These are phyloP conservation scores for Cosmia pyralina DNA, from an alignment of 2,888 invertebrate genomes.

Conservation along the genomic window DNA sequence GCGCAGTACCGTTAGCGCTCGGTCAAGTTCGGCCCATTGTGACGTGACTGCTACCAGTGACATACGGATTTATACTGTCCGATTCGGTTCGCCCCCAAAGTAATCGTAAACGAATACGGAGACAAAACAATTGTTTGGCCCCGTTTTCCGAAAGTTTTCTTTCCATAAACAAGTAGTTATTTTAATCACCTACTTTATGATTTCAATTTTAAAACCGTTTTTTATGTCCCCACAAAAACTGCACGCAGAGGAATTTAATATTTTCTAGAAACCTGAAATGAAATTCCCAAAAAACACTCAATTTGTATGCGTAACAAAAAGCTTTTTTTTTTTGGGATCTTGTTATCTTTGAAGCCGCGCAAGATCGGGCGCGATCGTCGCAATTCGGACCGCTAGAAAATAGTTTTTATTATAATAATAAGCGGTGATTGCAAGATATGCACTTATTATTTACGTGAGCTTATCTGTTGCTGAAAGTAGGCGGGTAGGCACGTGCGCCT, in stretches of 20 bases:
- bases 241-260: conserved; percentile 15
- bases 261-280: conserved; percentile 41
- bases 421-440: conserved; percentile 68
- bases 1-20: conserved; percentile 85
- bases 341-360: conserved; percentile 41
- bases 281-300: conserved; percentile 38
- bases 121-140: conserved; percentile 27
- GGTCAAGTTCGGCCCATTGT: conserved; percentile 88
- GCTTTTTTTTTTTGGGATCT: conserved; percentile 43
- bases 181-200: conserved; percentile 22
- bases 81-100: conserved; percentile 60
- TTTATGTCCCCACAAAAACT: conserved; percentile 32
- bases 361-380: conserved; percentile 48
- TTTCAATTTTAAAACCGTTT: conserved; percentile 27
- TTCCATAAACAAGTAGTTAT: conserved; percentile 19
- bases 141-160: conserved; percentile 21
- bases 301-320: conserved; percentile 43
- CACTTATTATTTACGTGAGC: conserved; percentile 73
- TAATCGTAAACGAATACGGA: conserved; percentile 33
- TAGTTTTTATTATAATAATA: conserved; percentile 65
- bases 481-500: conserved; percentile 75
- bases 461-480: conserved; percentile 72
- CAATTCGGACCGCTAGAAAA: conserved; percentile 59
- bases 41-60: conserved; percentile 83
- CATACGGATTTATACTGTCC: conserved; percentile 74